Percentiles rank a stretch among this genome's conserved stretches.
Evolutionary conservation across 1,140 invertebrate species (phyloP).

Genomic region (Apis laboriosa): DNA sequence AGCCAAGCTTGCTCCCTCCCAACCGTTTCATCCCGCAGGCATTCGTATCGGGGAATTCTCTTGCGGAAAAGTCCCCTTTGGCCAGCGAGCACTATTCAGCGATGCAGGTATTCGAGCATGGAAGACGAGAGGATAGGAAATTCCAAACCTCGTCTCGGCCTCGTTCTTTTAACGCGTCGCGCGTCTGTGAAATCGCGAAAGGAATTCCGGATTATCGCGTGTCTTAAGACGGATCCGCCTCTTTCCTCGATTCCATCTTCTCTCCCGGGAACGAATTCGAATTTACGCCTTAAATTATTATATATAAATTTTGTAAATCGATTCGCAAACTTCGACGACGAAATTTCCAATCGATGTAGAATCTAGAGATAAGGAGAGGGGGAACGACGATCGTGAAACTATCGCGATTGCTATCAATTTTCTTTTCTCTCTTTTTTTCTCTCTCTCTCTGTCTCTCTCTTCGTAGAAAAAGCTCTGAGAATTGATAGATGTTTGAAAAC

Average conservation of each 20-base stretch:
- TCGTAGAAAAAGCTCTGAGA: too few relatives aligned
- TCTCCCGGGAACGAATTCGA: background rate
- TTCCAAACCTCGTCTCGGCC: conserved; percentile 38
- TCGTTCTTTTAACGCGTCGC: conserved; percentile 41
- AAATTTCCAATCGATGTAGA: background rate
- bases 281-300: background rate
- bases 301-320: conserved; percentile 3
- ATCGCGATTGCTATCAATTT: too few relatives aligned
- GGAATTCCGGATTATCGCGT: conserved; percentile 30
- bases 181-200: conserved; percentile 53
- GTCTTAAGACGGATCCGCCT: conserved; percentile 19
- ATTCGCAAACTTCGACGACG: too few relatives aligned
- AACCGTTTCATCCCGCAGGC: conserved; percentile 35
- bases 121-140: conserved; percentile 50
- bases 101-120: conserved; percentile 46
- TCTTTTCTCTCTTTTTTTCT: too few relatives aligned
- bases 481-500: too few relatives aligned
- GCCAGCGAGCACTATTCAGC: conserved; percentile 44
- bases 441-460: too few relatives aligned
- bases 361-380: too few relatives aligned
- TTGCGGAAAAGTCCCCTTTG: conserved; percentile 55
- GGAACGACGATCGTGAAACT: too few relatives aligned
- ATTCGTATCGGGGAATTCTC: conserved; percentile 63
- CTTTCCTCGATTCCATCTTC: too few relatives aligned
- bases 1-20: background rate